A percentile compares a stretch with the other conserved stretches of the same genome.
Evolutionary conservation across 2,888 invertebrate species (phyloP).

Genomic region (Napeogenes inachia): DNA sequence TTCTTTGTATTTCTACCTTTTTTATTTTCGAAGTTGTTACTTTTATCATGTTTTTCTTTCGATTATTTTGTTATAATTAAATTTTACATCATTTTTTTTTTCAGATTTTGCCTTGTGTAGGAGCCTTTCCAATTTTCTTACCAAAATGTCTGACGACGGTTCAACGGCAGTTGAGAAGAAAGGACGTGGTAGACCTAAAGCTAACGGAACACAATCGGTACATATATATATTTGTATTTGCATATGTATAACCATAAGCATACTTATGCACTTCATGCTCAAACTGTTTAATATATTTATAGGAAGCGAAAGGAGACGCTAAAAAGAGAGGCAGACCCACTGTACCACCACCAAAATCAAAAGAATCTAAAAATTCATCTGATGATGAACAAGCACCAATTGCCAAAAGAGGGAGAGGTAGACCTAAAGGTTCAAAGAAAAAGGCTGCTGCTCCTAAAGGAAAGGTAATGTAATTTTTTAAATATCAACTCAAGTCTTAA

Average conservation of each 20-base stretch:
- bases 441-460: constrained; percentile 64
- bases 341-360: constrained; percentile 61
- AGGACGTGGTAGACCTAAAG: constrained; percentile 72
- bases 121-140: constrained; percentile 36
- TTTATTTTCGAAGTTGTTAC: constrained; percentile 5
- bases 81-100: constrained; percentile 30
- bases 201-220: constrained; percentile 72
- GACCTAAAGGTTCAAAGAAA: constrained; percentile 77
- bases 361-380: constrained; percentile 74
- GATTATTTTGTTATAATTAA: background rate
- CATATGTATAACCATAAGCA: constrained; percentile 1
- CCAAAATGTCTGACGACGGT: constrained; percentile 74
- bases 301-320: constrained; percentile 71
- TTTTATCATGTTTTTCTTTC: constrained; percentile 9
- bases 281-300: constrained; percentile 25
- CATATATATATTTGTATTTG: constrained; percentile 34
- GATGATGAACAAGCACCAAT: constrained; percentile 74
- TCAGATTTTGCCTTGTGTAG: constrained; percentile 45
- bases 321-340: constrained; percentile 71
- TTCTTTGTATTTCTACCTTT: constrained; percentile 16
- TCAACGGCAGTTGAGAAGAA: constrained; percentile 74
- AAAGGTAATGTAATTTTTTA: constrained; percentile 48
- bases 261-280: constrained; percentile 11
- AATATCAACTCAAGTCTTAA: background rate
- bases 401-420: constrained; percentile 75